Base-by-base conservation (phyloP, 2,888 invertebrate genomes). In the Amphipoea lucens region DNA sequence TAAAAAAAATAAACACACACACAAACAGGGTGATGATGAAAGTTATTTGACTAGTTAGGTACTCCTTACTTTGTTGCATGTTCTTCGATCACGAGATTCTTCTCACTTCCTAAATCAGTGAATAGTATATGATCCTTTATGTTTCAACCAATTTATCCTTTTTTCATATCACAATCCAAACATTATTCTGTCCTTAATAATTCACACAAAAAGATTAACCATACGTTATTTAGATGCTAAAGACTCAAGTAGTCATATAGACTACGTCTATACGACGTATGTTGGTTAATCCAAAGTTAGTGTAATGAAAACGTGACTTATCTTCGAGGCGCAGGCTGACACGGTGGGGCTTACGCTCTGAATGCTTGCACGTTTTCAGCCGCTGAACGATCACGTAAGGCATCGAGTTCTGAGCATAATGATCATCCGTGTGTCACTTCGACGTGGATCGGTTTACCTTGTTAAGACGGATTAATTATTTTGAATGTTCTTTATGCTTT, bases 221-320 rank as follows among this genome's bases (percentile, higher is more conserved):
- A n/a, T 45, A 65, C 36, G 65, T 48, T 74, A 71, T 79, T 83
- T 66, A 62, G 45, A 65, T 63, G 62, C 70, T 82, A 81, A 85
- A 77, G 62, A 65, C 73, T 79, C 40, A 70, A 76, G 62, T 62
- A 76, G 67, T 81, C 76, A 76, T 76, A 83, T 83, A 78, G 62
- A 29, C 20, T 78, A 79, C 76, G 84, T 84, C 72, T 79, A 78
- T 89, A 83, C 81, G 82, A 81, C 82, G 81, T 86, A 83, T 82
- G 87, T 85, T 83, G 81, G 89, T 90, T 92, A 92, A 93, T 93
- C 90, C 92, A 90, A 94, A 95, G 92, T 95, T 94, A 92, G 93
- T 92, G 91, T 93, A 94, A 93, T 94, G 94, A 94, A 93, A 92
- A 95, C 95, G 95, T 95, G 95, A 94, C 95, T 95, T 95, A 95